A percentile compares a stretch with the other conserved stretches of the same genome.
phyloP scores from a whole-genome alignment of 2,797 vertebrate species.

The Helostoma temminkii region DNA sequence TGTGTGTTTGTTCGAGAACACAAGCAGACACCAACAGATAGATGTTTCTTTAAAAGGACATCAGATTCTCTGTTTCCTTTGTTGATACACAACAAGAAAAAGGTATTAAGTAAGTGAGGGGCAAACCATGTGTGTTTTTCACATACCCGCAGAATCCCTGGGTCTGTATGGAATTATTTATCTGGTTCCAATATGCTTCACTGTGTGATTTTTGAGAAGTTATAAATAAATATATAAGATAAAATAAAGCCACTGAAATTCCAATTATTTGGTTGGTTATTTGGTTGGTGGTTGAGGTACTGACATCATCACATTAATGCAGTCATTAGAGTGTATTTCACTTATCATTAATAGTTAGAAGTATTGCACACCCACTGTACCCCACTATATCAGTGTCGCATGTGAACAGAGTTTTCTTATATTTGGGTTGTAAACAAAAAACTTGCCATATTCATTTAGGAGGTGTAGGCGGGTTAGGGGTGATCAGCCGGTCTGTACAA shows the following conservation, averaged over 20 bases:
- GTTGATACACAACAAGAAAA: no score
- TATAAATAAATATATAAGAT: no score
- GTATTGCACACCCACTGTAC: background rate
- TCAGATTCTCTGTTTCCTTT: no score
- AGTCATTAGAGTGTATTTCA: constrained; percentile 3
- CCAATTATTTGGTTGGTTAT: no score
- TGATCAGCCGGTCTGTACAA: constrained; percentile 45
- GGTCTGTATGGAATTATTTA: no score
- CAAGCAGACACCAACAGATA: no score
- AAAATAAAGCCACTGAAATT: background rate
- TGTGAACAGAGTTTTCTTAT: constrained; percentile 38
- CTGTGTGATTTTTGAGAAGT: background rate
- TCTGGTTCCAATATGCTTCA: background rate
- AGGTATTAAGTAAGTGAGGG: no score
- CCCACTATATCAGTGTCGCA: constrained; percentile 15
- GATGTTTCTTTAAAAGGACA: no score
- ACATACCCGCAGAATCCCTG: no score
- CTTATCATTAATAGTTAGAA: background rate
- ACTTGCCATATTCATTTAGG: constrained; percentile 27
- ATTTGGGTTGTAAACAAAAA: constrained; percentile 24
- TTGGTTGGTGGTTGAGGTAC: background rate
- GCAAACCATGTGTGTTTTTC: no score
- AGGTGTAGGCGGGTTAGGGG: constrained; percentile 36
- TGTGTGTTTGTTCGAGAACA: no score
- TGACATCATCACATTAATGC: constrained; percentile 6